Base-by-base conservation (phyloP, 2,797 vertebrate genomes). In the Ptychadena robeensis region DNA sequence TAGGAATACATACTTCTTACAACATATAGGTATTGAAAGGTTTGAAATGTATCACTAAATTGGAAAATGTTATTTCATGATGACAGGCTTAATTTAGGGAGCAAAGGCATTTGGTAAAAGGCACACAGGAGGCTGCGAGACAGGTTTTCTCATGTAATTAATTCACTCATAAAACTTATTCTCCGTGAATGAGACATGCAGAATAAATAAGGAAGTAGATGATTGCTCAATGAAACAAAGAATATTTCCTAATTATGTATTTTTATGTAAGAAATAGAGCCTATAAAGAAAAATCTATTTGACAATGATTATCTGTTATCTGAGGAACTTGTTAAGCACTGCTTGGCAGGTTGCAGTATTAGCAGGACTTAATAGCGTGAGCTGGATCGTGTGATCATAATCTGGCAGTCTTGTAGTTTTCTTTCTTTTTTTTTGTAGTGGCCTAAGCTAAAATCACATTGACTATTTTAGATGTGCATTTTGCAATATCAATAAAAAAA, bases 61-160 rank as follows among this genome's bases (percentile, higher is more conserved):
- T 61, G 59, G 59, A 61, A 61, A 61, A 61, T 61, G 59, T 61
- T 61, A 61, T 61, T 61, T 61, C 59, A 61, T 12, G 59, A 61
- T 28, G 27, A 61, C 59, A 61, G 59, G 59, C 27, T 9, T 61
- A 61, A 61, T 61, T 61, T 61, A 61, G 59, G 25, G 27, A 61
- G 59, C 59, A 61, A 61, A 61, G 59, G 59, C 59, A 61, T 61
- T 61, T 61, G 59, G n/a, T 61, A 61, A 61, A 61, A 61, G 59
- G 59, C n/a, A 61, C 59, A 53, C 48, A 25, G 0, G 59, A 61
- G 59, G 28, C 25, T 61, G 28, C 27, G 28, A 61, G 59, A 61
- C 59, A 27, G 22, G 57, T 28, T 61, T 61, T 61, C n/a, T 8
- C 9, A 14, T 61, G 59, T 28, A 61, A 61, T 61, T 61, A 61